These are phyloP conservation scores for Tachysurus vachellii DNA, from an alignment of 2,113 vertebrate species.

Conservation along the genomic window DNA sequence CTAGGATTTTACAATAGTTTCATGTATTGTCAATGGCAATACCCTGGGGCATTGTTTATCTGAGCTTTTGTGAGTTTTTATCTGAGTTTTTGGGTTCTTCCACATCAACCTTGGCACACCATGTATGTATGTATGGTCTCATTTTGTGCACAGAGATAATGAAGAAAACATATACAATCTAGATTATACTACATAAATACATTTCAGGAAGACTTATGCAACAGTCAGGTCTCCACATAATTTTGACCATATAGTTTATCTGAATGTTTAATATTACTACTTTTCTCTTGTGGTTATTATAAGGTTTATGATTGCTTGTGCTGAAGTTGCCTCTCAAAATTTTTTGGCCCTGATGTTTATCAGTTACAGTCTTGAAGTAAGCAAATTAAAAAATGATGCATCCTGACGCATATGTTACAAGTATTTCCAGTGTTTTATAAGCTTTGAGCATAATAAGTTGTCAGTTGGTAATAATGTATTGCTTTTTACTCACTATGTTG, in stretches of 20 bases:
- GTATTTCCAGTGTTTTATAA: neutral
- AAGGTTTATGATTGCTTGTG: neutral
- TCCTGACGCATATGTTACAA: neutral
- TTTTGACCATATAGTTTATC: neutral
- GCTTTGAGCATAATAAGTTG: neutral
- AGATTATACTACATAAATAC: too few relatives aligned
- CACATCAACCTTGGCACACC: neutral
- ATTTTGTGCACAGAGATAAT: neutral
- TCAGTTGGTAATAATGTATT: neutral
- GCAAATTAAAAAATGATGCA: neutral
- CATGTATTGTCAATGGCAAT: neutral
- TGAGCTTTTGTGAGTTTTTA: neutral
- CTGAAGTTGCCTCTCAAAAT: neutral
- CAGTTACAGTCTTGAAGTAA: neutral
- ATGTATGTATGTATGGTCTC: neutral
- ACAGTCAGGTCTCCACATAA: neutral
- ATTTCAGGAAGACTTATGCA: neutral
- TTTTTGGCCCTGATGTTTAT: neutral
- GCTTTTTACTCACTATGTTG: slow-evolving; percentile 80
- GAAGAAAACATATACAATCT: neutral
- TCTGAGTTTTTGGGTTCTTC: neutral
- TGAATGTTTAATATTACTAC: neutral
- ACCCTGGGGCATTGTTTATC: neutral
- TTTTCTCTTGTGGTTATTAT: neutral
- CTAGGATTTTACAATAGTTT: neutral